phyloP scores from a whole-genome alignment of 2,797 vertebrate genomes.

The Acrocephalus scirpaceus region DNA sequence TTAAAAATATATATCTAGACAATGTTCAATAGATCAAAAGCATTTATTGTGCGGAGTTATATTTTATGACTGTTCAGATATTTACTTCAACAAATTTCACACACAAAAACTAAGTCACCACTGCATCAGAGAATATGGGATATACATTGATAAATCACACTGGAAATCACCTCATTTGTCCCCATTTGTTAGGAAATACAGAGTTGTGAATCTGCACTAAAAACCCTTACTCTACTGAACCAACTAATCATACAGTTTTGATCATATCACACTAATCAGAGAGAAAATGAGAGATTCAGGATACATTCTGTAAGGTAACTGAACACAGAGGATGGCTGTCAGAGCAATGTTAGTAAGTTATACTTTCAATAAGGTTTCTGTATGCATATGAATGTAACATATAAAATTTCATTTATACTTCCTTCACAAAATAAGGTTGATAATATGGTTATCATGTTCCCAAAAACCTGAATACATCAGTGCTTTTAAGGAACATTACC shows the following conservation, averaged over 20 bases:
- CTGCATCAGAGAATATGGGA: neutral
- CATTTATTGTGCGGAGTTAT: neutral
- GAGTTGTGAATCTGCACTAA: neutral
- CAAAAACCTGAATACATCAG: neutral
- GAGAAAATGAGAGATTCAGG: neutral
- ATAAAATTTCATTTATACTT: neutral
- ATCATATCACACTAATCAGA: neutral
- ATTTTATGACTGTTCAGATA: conserved; percentile 40
- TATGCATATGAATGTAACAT: neutral
- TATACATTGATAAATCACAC: neutral
- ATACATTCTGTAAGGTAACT: neutral
- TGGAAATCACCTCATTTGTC: neutral
- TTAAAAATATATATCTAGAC: neutral
- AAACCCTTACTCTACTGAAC: neutral
- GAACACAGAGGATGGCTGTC: neutral
- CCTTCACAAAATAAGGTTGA: neutral
- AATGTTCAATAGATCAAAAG: conserved; percentile 36
- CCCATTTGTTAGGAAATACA: neutral
- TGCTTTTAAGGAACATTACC: neutral
- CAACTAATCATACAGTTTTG: neutral
- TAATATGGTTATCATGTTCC: neutral
- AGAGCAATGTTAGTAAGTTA: neutral
- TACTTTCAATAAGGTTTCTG: neutral
- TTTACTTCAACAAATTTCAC: conserved; percentile 1
- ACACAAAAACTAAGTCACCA: neutral